phyloP scores from a whole-genome alignment of 2,888 invertebrate genomes.

The Dolomedes plantarius region DNA sequence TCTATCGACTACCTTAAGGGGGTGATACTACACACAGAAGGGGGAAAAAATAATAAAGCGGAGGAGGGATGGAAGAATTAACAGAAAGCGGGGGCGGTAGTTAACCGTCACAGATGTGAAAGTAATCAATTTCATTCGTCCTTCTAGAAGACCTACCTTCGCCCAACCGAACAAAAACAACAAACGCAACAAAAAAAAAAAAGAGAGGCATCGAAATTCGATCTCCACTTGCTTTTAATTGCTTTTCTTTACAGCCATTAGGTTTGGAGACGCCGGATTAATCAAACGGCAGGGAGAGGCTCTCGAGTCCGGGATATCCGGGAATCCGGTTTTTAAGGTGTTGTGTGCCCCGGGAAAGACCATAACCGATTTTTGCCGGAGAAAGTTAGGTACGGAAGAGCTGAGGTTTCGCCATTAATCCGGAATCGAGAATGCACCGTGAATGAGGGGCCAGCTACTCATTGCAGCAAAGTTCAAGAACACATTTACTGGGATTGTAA shows the following conservation, averaged over 20 bases:
- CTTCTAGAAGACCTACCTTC: constrained; percentile 64
- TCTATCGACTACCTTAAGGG: constrained; percentile 22
- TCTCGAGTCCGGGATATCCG: not conserved
- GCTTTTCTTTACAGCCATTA: constrained; percentile 71
- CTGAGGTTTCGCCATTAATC: constrained; percentile 51
- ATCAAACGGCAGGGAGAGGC: constrained; percentile 48
- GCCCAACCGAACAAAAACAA: constrained; percentile 38
- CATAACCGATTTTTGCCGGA: constrained; percentile 16
- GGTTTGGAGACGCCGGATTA: constrained; percentile 65
- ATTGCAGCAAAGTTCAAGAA: not conserved
- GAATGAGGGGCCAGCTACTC: not conserved
- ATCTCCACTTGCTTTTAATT: constrained; percentile 71
- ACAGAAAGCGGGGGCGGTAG: constrained; percentile 42
- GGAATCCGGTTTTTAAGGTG: constrained; percentile 18
- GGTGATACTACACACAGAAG: not conserved
- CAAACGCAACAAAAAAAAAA: constrained; percentile 21
- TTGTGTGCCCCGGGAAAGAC: constrained; percentile 9
- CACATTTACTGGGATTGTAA: not conserved
- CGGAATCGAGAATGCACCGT: constrained; percentile 16
- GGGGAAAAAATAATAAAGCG: not conserved
- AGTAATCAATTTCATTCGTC: constrained; percentile 69
- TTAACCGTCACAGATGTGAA: constrained; percentile 68
- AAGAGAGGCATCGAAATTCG: constrained; percentile 66
- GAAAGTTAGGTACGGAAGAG: not conserved
- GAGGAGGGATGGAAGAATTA: constrained; percentile 47